phyloP scores from a whole-genome alignment of 2,797 vertebrate species.

The Schizopygopsis malacanthus region DNA sequence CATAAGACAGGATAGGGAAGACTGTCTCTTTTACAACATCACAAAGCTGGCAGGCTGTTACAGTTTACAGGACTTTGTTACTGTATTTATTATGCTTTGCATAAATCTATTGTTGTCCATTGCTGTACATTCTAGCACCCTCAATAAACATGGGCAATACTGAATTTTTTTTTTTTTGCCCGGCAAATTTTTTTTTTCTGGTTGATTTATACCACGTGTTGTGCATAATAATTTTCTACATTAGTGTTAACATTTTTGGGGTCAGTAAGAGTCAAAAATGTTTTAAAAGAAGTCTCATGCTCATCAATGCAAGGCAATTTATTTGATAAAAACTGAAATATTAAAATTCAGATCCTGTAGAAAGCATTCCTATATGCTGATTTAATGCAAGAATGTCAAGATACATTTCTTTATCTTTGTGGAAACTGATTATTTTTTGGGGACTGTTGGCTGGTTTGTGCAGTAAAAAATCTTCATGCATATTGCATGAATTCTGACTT shows the following conservation, averaged over 20 bases:
- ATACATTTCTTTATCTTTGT: not conserved
- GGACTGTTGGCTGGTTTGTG: not conserved
- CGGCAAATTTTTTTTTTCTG: not conserved
- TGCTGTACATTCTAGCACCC: slow-evolving; percentile 43
- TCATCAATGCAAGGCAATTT: not conserved
- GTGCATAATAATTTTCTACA: not conserved
- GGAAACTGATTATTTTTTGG: not conserved
- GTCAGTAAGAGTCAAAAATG: not conserved
- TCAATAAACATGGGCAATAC: slow-evolving; percentile 45
- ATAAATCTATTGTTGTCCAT: slow-evolving; percentile 23
- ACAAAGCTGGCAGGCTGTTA: slow-evolving; percentile 3
- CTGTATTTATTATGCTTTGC: slow-evolving; percentile 18
- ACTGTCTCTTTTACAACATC: slow-evolving; percentile 1
- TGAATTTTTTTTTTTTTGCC: not conserved
- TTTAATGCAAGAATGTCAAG: not conserved
- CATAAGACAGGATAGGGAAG: slow-evolving; percentile 27
- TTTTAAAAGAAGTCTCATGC: not conserved
- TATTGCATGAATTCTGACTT: not conserved
- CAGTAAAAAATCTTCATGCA: not conserved
- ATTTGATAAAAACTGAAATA: not conserved
- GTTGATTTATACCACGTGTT: not conserved
- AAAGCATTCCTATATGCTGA: not conserved
- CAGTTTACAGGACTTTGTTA: slow-evolving; percentile 41
- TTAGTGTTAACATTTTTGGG: not conserved
- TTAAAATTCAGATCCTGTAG: not conserved